phyloP scores from a whole-genome alignment of 1,140 invertebrate species.

The Drosophila rufa region DNA sequence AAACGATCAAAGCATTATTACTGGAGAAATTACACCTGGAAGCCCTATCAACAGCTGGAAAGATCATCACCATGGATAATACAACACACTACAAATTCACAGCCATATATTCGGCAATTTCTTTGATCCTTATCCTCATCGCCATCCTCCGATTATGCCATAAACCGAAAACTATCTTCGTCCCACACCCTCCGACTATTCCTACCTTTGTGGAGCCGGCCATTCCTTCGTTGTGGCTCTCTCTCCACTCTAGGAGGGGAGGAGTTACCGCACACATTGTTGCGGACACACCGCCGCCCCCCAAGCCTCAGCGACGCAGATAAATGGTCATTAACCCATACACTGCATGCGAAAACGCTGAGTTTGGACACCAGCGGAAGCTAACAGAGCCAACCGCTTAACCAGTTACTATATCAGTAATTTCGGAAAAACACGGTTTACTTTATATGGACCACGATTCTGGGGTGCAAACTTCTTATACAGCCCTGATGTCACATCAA shows the following conservation, averaged over 20 bases:
- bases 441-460: too few relatives aligned
- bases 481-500: too few relatives aligned
- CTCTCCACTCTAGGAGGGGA: constrained; percentile 16
- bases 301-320: constrained; percentile 8
- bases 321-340: too few relatives aligned
- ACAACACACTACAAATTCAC: constrained; percentile 9
- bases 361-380: too few relatives aligned
- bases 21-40: constrained; percentile 4
- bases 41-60: constrained; percentile 5
- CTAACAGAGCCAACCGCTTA: background rate
- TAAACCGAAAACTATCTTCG: too few relatives aligned
- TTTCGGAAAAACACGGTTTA: too few relatives aligned
- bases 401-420: too few relatives aligned
- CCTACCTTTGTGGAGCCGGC: constrained; percentile 9
- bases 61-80: constrained; percentile 4
- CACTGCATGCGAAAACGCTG: too few relatives aligned
- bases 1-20: constrained; percentile 14
- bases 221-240: constrained; percentile 14
- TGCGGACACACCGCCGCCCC: constrained; percentile 11
- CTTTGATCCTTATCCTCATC: background rate
- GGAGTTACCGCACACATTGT: constrained; percentile 5
- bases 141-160: background rate
- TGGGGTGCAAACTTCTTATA: too few relatives aligned
- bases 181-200: background rate
- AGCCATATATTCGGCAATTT: background rate